Evolutionary conservation across 2,888 invertebrate species (phyloP).

Genomic region (Campopleginae sp.): DNA sequence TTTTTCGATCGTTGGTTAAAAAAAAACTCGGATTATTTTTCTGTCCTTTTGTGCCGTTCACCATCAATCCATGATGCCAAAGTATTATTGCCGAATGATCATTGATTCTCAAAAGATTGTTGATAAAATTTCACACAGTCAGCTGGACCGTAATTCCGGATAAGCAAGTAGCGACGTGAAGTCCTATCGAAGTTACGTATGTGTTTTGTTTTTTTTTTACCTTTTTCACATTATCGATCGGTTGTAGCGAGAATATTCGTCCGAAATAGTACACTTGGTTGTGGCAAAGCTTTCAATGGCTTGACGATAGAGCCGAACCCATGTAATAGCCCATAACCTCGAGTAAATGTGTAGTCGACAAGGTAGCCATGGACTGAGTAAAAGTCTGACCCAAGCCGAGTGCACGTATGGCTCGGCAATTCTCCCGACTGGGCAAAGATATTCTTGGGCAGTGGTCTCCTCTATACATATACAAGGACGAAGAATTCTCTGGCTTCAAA

Average conservation of each 20-base stretch:
- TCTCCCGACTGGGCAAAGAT: slow-evolving; percentile 6
- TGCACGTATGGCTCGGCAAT: slow-evolving; percentile 1
- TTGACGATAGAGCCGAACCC: neutral
- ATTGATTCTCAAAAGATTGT: neutral
- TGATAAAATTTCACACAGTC: neutral
- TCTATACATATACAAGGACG: neutral
- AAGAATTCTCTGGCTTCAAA: neutral
- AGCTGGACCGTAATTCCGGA: neutral
- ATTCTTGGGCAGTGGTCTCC: slow-evolving; percentile 18
- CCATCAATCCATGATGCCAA: neutral
- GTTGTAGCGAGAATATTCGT: neutral
- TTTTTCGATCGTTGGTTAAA: neutral
- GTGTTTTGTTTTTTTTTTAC: neutral
- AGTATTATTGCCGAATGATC: neutral
- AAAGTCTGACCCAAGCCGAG: neutral
- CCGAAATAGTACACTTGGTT: neutral
- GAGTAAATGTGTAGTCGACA: slow-evolving; percentile 27
- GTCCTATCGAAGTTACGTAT: neutral
- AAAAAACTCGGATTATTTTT: no score
- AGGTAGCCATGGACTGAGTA: neutral
- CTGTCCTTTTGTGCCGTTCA: neutral
- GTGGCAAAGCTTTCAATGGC: neutral
- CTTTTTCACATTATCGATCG: neutral
- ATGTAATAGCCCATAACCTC: slow-evolving; percentile 1
- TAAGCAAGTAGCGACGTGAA: neutral